These are phyloP conservation scores for Monomorium pharaonis DNA, from an alignment of 1,140 invertebrate species.

Conservation along the genomic window DNA sequence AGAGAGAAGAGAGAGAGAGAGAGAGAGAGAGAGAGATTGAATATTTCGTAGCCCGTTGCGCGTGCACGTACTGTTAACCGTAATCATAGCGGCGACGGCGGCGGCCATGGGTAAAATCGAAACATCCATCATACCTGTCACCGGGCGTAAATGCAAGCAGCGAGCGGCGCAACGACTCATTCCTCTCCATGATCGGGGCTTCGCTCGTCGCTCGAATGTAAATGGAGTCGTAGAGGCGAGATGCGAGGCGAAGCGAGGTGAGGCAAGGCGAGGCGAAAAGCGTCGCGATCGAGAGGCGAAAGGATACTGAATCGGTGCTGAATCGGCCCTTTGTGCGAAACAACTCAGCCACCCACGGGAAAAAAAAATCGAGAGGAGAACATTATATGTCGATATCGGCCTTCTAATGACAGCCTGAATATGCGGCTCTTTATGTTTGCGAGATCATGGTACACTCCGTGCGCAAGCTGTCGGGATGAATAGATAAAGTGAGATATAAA, in stretches of 20 bases:
- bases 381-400: conserved; percentile 47
- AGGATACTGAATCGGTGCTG: conserved; percentile 34
- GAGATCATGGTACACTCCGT: conserved; percentile 2
- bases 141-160: conserved; percentile 69
- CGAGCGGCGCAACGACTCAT: conserved; percentile 62
- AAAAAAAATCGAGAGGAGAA: conserved; percentile 17
- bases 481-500: conserved; percentile 37
- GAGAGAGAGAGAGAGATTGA: conserved; percentile 75
- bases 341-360: conserved; percentile 1
- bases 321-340: conserved; percentile 47
- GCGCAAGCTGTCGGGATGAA: conserved; percentile 4
- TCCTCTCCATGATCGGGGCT: conserved; percentile 24
- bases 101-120: conserved; percentile 68
- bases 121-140: conserved; percentile 79
- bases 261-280: background rate
- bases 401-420: conserved; percentile 55
- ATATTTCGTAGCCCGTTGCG: conserved; percentile 71
- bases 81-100: conserved; percentile 69
- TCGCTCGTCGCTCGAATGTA: conserved; percentile 59
- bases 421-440: conserved; percentile 67
- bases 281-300: conserved; percentile 27
- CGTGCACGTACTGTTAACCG: conserved; percentile 68
- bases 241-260: conserved; percentile 28
- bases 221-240: conserved; percentile 68
- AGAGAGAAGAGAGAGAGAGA: too few relatives aligned